Conservation (phyloP, 2,113 vertebrate genomes). For the Andinoacara biseriatus region DNA sequence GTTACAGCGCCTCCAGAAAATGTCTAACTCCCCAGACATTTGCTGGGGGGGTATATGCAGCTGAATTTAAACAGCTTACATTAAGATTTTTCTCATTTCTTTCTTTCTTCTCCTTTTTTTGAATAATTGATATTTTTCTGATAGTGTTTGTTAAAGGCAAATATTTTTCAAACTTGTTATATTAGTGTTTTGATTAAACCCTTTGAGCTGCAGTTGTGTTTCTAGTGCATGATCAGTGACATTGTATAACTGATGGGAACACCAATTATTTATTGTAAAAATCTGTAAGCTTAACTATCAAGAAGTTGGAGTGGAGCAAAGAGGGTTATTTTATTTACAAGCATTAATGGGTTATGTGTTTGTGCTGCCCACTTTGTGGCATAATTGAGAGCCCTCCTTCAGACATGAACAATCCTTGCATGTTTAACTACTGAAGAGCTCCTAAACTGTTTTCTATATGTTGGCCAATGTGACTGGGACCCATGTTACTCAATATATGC, state of each 20-base stretch:
- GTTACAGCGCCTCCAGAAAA: neutral
- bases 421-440: neutral
- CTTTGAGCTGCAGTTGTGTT: neutral
- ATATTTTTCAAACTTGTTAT: neutral
- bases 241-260: neutral
- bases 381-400: neutral
- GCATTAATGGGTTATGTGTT: slow-evolving; percentile 9
- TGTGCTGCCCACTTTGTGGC: neutral
- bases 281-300: neutral
- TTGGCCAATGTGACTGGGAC: neutral
- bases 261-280: neutral
- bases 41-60: neutral
- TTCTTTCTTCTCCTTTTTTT: neutral
- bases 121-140: neutral
- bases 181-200: neutral
- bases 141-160: neutral
- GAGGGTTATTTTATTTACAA: neutral
- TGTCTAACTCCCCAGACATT: slow-evolving; percentile 9
- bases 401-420: neutral
- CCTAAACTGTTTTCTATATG: neutral
- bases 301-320: neutral
- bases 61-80: slow-evolving; percentile 13
- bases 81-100: neutral
- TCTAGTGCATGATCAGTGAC: neutral
- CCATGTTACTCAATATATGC: neutral